Base-by-base conservation (phyloP, 2,888 invertebrate species). In the Oscheius sp. region DNA sequence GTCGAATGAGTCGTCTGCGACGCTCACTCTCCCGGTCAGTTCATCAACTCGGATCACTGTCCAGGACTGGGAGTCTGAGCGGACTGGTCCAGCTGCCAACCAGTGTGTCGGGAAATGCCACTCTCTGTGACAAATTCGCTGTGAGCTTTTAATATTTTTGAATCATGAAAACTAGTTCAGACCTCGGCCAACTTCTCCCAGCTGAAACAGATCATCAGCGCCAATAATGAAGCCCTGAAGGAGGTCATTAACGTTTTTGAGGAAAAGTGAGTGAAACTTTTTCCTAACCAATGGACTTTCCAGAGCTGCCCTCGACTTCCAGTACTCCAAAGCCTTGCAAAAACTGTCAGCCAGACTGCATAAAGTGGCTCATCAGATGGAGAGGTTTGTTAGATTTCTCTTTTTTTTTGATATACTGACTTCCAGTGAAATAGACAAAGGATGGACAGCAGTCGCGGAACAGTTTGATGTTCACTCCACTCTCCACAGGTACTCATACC, bases 391-490 rank as follows among this genome's bases (percentile, higher is more conserved):
- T 42, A 3, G 42, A 5, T 42, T 42, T 42, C 33, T 33, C 53
- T 62, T 42, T 51, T 35, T 29, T 10, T 42, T 42, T 42, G 42
- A 42, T 21, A 55, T 42, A 10, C 35, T 21, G 29, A 29, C 60
- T 76, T 81, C 47, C 71, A 84, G 84, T 59, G 83, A 83, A 53
- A 81, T 85, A 63, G 85, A 85, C 74, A 77, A 79, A 71, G 85
- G 84, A 32, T 85, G 85, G 85, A 79, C 76, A 13, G 78, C 79
- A 48, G 85, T 83, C 0, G 85, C 85, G 2, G 85, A 85, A 57
- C 85, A 85, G 75, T 85, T 84, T 70, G 83, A 83, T 62, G 79
- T 80, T 42, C 85, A 85, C 29, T 79, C 85, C 10, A 84, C 85
- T n/a, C 77, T 85, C 51, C 85, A 85, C 75, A 83, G 77, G 81